phyloP scores from a whole-genome alignment of 2,113 vertebrate genomes.

The Aptenodytes patagonicus region DNA sequence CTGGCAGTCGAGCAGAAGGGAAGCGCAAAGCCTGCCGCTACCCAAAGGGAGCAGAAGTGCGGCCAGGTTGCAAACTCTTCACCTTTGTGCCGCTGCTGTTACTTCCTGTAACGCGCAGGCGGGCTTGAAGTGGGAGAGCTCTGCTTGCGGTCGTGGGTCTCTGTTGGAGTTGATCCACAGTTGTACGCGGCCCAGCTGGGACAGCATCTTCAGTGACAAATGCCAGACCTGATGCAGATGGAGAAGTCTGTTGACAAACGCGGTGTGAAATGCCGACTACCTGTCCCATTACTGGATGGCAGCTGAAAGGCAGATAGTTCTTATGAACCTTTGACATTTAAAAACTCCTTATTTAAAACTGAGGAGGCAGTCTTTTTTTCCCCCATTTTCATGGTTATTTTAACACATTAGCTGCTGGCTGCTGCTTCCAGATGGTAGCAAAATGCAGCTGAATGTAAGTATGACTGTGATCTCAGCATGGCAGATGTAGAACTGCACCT shows the following conservation, averaged over 20 bases:
- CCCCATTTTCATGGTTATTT: background rate
- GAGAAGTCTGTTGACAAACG: background rate
- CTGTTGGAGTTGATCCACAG: rapidly evolving
- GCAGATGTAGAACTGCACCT: background rate
- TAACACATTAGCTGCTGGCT: background rate
- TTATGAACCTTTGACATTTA: conserved; percentile 12
- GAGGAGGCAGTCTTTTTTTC: background rate
- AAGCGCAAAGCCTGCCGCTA: background rate
- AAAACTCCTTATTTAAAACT: background rate
- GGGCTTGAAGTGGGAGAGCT: background rate
- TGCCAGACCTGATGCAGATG: background rate
- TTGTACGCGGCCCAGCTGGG: background rate
- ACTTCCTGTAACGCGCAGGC: rapidly evolving
- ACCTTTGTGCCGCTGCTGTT: background rate
- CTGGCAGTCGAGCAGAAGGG: background rate
- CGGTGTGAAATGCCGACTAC: background rate
- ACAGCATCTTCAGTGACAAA: background rate
- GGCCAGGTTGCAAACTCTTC: background rate
- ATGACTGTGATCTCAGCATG: background rate
- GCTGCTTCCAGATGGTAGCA: background rate
- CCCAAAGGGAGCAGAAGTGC: background rate
- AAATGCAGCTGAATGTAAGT: background rate
- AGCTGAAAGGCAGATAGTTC: background rate
- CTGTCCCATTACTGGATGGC: background rate
- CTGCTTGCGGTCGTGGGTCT: rapidly evolving